These are phyloP conservation scores for Invenusta paracnida DNA, from an alignment of 2,888 invertebrate genomes.

Conservation along the genomic window DNA sequence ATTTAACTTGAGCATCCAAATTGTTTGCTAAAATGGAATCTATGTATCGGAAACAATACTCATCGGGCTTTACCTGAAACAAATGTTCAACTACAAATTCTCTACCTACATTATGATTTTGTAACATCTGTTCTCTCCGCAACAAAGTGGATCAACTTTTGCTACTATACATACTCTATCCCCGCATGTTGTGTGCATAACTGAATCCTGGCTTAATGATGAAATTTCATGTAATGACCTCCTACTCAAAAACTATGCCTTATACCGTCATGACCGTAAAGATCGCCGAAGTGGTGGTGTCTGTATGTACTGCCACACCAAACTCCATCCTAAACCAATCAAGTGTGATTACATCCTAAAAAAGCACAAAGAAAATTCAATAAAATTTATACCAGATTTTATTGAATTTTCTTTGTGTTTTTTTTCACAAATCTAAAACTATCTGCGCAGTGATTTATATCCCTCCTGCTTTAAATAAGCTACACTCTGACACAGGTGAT, in stretches of 20 bases:
- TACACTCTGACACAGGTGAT: background rate
- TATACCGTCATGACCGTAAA: slow-evolving; percentile 20
- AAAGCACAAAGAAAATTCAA: slow-evolving; percentile 23
- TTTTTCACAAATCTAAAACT: slow-evolving; percentile 25
- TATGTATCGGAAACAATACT: too few relatives aligned
- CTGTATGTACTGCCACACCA: slow-evolving; percentile 23
- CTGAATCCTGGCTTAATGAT: slow-evolving; percentile 23
- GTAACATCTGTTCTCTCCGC: too few relatives aligned
- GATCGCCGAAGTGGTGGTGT: slow-evolving; percentile 10
- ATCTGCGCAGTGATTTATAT: slow-evolving; percentile 12
- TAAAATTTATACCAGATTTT: background rate
- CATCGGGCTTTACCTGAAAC: too few relatives aligned
- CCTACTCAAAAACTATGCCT: slow-evolving; percentile 3
- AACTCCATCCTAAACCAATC: slow-evolving; percentile 23
- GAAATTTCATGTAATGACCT: slow-evolving; percentile 16
- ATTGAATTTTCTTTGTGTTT: slow-evolving; percentile 18
- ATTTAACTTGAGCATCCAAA: too few relatives aligned
- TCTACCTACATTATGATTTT: too few relatives aligned
- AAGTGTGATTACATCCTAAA: slow-evolving; percentile 20
- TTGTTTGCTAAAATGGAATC: too few relatives aligned
- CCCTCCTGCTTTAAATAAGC: background rate
- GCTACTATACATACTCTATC: background rate
- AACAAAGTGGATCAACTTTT: background rate
- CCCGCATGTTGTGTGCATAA: slow-evolving; percentile 9
- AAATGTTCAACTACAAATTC: too few relatives aligned